phyloP scores from a whole-genome alignment of 2,888 invertebrate genomes.

The Diaprepes abbreviatus region DNA sequence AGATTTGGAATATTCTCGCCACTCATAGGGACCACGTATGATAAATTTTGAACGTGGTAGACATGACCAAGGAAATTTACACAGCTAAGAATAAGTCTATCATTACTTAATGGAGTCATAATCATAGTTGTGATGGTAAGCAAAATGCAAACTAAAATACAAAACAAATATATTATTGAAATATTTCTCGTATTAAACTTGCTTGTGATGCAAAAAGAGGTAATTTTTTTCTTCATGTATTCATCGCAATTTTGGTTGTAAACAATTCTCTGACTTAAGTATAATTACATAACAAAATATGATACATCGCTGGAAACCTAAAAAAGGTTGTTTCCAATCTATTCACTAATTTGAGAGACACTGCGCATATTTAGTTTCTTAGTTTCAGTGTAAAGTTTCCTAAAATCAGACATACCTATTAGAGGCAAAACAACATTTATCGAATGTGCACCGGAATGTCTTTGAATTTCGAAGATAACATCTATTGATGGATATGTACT shows the following conservation, averaged over 20 bases:
- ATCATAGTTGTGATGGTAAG: slow-evolving; percentile 73
- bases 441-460: slow-evolving; percentile 72
- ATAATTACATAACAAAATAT: too few relatives aligned
- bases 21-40: slow-evolving; percentile 73
- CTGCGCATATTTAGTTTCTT: too few relatives aligned
- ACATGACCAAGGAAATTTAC: slow-evolving; percentile 76
- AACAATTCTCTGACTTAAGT: too few relatives aligned
- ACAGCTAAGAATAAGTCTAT: slow-evolving; percentile 71
- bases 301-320: too few relatives aligned
- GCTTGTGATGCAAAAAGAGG: too few relatives aligned
- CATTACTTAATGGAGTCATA: slow-evolving; percentile 72
- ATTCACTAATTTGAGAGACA: too few relatives aligned
- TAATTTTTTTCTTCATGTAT: too few relatives aligned
- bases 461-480: slow-evolving; percentile 71
- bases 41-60: slow-evolving; percentile 72
- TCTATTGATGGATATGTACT: slow-evolving; percentile 74
- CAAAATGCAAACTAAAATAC: slow-evolving; percentile 69
- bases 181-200: too few relatives aligned
- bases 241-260: too few relatives aligned
- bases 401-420: slow-evolving; percentile 66
- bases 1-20: slow-evolving; percentile 74
- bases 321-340: too few relatives aligned
- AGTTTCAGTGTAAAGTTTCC: too few relatives aligned
- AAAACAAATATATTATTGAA: not conserved
- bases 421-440: slow-evolving; percentile 73